Conservation (phyloP, 1,140 invertebrate genomes). For the Ceratosolen solmsi region DNA sequence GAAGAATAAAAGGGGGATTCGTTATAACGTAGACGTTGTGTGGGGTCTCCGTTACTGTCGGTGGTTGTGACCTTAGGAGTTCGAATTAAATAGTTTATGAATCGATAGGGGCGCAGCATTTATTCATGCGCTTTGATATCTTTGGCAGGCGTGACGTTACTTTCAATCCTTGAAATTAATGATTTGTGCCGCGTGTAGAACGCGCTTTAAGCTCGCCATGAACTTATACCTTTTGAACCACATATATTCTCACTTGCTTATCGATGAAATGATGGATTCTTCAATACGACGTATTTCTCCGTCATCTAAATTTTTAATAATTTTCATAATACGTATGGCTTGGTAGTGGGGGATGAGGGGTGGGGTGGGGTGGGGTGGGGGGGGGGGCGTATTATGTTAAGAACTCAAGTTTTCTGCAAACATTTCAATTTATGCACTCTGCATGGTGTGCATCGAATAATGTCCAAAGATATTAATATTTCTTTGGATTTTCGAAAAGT, state of each 20-base stretch:
- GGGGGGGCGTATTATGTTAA: too few species aligned
- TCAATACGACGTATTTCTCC: too few species aligned
- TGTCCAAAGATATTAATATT: too few species aligned
- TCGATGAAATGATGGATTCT: too few species aligned
- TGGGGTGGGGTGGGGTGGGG: too few species aligned
- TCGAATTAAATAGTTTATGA: background rate
- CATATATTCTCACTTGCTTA: background rate
- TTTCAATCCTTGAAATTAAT: background rate
- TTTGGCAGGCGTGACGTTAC: background rate
- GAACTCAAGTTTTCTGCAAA: too few species aligned
- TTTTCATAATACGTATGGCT: too few species aligned
- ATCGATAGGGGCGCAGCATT: background rate
- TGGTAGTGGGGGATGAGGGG: too few species aligned
- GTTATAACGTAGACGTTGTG: background rate
- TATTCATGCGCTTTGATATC: conserved; percentile 14
- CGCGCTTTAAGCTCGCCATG: background rate
- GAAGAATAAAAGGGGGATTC: background rate
- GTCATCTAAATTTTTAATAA: too few species aligned
- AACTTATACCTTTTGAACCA: background rate
- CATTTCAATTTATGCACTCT: too few species aligned
- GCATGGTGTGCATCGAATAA: too few species aligned
- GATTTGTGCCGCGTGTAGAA: background rate
- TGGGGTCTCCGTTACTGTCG: background rate
- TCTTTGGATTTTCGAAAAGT: too few species aligned
- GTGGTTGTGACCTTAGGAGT: background rate